Percentiles rank a stretch among this genome's conserved stretches.
phyloP scores from a whole-genome alignment of 2,797 vertebrate genomes.

The Scyliorhinus canicula region DNA sequence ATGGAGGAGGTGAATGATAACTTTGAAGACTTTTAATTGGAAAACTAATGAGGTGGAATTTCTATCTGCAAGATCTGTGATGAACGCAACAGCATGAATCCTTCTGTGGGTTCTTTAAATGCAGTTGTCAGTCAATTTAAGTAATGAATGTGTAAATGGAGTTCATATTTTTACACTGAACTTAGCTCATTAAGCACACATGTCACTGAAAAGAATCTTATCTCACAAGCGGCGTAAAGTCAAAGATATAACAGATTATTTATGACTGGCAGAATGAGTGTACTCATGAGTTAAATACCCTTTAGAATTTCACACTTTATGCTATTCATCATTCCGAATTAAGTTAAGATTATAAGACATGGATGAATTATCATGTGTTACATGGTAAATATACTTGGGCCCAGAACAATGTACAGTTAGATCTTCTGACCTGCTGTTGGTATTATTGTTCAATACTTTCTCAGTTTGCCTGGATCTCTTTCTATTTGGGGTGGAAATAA shows the following conservation, averaged over 20 bases:
- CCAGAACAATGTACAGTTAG: neutral
- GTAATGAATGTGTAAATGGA: neutral
- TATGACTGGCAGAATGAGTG: neutral
- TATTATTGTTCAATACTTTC: neutral
- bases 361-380: neutral
- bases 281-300: neutral
- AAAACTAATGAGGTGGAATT: neutral
- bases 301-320: neutral
- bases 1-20: neutral
- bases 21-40: neutral
- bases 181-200: neutral
- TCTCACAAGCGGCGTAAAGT: neutral
- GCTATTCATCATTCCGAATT: neutral
- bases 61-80: neutral
- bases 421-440: neutral
- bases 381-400: neutral
- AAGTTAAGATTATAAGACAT: neutral
- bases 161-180: neutral
- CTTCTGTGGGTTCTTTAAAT: neutral
- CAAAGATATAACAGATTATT: neutral
- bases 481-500: neutral
- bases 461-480: neutral
- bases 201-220: neutral
- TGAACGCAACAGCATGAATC: neutral
- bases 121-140: neutral